Conservation (phyloP, 1,140 invertebrate species). For the Cherax quadricarinatus region DNA sequence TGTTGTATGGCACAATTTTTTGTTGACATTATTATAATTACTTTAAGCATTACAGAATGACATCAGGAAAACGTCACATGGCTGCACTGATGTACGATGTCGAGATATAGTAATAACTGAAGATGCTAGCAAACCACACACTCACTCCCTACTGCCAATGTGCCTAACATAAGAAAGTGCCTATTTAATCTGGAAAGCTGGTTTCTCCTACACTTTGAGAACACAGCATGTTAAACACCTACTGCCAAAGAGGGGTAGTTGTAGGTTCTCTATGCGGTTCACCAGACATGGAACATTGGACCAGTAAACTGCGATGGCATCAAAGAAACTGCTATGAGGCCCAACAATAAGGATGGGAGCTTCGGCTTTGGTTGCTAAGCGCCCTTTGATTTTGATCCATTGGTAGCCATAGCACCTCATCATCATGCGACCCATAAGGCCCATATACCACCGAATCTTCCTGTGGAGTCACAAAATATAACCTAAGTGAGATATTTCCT, state of each 20-base stretch:
- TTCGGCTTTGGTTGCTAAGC: slow-evolving; percentile 84
- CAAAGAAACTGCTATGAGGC: slow-evolving; percentile 91
- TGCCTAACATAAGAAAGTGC: not conserved
- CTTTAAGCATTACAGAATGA: not conserved
- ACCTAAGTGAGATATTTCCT: slow-evolving; percentile 19
- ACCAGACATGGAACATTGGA: slow-evolving; percentile 88
- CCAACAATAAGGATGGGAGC: slow-evolving; percentile 91
- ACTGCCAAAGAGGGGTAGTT: slow-evolving; percentile 90
- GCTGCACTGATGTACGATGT: not conserved
- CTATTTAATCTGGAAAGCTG: not conserved
- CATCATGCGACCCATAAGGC: slow-evolving; percentile 72
- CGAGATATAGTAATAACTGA: not conserved
- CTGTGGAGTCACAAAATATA: slow-evolving; percentile 68
- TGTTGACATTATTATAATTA: not conserved
- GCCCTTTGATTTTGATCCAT: slow-evolving; percentile 85
- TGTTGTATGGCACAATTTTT: not conserved
- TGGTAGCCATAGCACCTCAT: slow-evolving; percentile 76
- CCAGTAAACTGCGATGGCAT: slow-evolving; percentile 88
- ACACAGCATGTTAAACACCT: slow-evolving; percentile 78
- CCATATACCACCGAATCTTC: slow-evolving; percentile 71
- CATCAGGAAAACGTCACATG: not conserved
- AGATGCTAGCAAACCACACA: not conserved
- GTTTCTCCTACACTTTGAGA: slow-evolving; percentile 23
- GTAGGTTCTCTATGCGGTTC: slow-evolving; percentile 85
- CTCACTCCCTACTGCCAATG: slow-evolving; percentile 5